phyloP scores from a whole-genome alignment of 2,888 invertebrate genomes.

The Tachystola acroxantha region DNA sequence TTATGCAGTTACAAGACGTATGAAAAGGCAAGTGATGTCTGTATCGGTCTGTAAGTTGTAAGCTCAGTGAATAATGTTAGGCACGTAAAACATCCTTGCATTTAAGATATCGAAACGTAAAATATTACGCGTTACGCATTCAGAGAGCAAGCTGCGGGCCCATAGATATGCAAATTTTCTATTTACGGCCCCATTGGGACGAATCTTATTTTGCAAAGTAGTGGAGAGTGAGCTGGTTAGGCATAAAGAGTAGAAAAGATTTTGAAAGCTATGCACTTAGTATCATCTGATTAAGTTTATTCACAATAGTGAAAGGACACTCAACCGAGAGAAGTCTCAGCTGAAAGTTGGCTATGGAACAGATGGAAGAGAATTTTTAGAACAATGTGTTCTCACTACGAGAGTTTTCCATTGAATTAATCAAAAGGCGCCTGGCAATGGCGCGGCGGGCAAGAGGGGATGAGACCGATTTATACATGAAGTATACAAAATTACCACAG shows the following conservation, averaged over 20 bases:
- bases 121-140: slow-evolving; percentile 45
- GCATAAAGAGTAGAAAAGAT: not conserved
- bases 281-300: not conserved
- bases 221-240: slow-evolving; percentile 16
- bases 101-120: slow-evolving; percentile 51
- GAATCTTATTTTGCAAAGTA: slow-evolving; percentile 30
- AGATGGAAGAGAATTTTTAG: too few species aligned
- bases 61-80: slow-evolving; percentile 30
- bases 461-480: too few species aligned
- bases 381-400: too few species aligned
- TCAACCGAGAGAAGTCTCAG: too few species aligned
- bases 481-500: too few species aligned
- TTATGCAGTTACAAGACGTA: too few species aligned
- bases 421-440: too few species aligned
- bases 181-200: slow-evolving; percentile 38
- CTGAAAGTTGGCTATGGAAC: too few species aligned
- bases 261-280: slow-evolving; percentile 3
- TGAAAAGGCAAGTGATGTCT: not conserved
- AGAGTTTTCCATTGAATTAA: too few species aligned
- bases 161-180: slow-evolving; percentile 37
- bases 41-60: not conserved
- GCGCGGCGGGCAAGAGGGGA: too few species aligned
- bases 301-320: too few species aligned
- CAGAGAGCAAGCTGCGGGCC: slow-evolving; percentile 26
- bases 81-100: slow-evolving; percentile 42